Percentiles rank a stretch among this genome's conserved stretches.
phyloP scores from a whole-genome alignment of 2,797 vertebrate genomes.

The Eremophila alpestris region DNA sequence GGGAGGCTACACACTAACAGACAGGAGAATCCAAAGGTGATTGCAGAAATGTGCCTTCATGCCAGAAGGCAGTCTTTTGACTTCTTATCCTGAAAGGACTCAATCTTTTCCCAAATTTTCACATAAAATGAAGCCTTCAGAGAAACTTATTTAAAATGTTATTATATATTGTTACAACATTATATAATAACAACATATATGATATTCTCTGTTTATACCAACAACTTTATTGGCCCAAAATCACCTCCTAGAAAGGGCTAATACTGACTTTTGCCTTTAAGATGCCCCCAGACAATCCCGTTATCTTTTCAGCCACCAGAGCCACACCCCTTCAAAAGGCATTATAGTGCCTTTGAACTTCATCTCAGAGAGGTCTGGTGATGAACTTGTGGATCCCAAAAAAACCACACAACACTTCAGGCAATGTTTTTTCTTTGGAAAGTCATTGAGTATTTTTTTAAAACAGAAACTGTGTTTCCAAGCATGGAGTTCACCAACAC shows the following conservation, averaged over 20 bases:
- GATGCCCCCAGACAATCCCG: not conserved
- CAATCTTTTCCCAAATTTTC: not conserved
- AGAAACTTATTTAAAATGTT: not conserved
- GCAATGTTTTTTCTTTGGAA: not conserved
- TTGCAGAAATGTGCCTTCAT: not conserved
- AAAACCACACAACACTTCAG: not conserved
- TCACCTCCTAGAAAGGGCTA: not conserved
- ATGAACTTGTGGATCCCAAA: not conserved
- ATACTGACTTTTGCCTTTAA: not conserved
- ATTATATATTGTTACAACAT: too few species aligned
- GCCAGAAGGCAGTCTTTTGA: not conserved
- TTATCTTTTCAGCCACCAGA: not conserved
- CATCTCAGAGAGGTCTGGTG: not conserved
- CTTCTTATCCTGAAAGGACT: not conserved
- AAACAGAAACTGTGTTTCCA: not conserved
- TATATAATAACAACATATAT: not conserved
- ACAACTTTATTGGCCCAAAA: not conserved
- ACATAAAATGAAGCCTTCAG: not conserved
- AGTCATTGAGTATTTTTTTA: not conserved
- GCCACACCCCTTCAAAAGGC: not conserved
- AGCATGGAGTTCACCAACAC: not conserved
- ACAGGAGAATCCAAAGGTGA: not conserved
- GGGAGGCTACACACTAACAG: not conserved
- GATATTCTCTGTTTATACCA: not conserved
- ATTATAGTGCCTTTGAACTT: not conserved